Evolutionary conservation across 2,113 vertebrate species (phyloP).

Genomic region (Cynopterus brachyotis): DNA sequence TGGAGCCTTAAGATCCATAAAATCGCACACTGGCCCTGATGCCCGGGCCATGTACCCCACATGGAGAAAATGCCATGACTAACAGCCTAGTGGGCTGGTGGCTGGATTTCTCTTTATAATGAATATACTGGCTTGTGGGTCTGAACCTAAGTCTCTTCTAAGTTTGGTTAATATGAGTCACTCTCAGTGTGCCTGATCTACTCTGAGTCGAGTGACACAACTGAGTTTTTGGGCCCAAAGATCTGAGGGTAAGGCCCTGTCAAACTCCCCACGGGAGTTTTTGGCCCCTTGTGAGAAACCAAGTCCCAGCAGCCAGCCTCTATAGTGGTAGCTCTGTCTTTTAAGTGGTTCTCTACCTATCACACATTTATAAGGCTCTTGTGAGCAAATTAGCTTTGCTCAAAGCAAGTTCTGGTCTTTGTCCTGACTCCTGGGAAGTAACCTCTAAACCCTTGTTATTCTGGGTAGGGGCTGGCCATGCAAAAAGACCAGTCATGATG

Average conservation of each 20-base stretch:
- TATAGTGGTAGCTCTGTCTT: rapidly evolving
- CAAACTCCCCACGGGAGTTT: no score
- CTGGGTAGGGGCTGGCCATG: neutral
- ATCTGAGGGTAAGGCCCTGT: neutral
- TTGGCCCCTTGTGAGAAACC: neutral
- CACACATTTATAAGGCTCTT: neutral
- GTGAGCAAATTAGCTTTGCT: neutral
- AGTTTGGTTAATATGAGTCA: neutral
- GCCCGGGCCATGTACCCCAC: neutral
- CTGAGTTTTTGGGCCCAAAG: neutral
- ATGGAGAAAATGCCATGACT: neutral
- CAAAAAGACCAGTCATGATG: neutral
- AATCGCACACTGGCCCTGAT: neutral
- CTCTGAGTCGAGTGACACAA: neutral
- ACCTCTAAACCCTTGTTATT: neutral
- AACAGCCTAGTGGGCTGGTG: neutral
- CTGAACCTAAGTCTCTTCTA: neutral
- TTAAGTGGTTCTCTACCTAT: no score
- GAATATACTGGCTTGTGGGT: neutral
- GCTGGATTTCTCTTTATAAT: neutral
- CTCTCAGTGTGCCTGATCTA: neutral
- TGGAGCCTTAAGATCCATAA: neutral
- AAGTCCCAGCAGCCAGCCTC: neutral
- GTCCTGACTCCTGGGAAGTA: neutral
- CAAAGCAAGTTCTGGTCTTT: neutral